Evolutionary conservation across 2,113 vertebrate genomes (phyloP), one percentile per base, ranked within the genome.

Genomic region (Eurypyga helias): DNA sequence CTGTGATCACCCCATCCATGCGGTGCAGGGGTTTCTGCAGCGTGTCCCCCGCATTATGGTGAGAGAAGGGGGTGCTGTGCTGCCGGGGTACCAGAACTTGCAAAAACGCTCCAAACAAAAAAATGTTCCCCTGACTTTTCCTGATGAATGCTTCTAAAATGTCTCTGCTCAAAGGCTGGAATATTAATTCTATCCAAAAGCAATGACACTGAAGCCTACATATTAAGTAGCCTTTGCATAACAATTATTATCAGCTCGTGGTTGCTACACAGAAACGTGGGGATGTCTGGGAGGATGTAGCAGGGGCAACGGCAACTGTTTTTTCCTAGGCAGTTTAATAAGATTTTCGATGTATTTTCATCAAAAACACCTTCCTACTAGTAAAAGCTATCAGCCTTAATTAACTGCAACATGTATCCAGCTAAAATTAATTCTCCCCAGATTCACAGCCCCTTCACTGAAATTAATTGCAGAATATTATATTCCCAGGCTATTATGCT

Each of bases 371-470:
- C 25, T 85, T 92, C 65, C 52, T 95, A 34, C 41, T 72, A 46
- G 72, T 41, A 71, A 77, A 87, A 89, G 29, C 34, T 87, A 81
- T 90, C 72, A 49, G 45, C 52, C 83, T 91, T 94, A 95, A 92
- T 94, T 90, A 96, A 89, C 64, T 91, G 70, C 49, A 77, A 36
- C 13, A 11, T 49, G 25, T 82, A 82, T 61, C 31, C 49, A 96
- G 45, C 66, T 91, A 79, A 95, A 96, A 91, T 93, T 79, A 95
- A 76, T 87, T 94, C 61, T 91, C 24, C 57, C 41, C 61, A 79
- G 84, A 87, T 89, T 90, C 90, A 71, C 52, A 85, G 36, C 61
- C 17, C 13, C 25, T 87, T 92, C 12, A 17, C n/a, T 89, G 77
- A 62, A 84, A 84, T 76, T 81, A 87, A 65, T 91, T 92, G 61